A percentile compares a stretch with the other conserved stretches of the same genome.
phyloP scores from a whole-genome alignment of 2,888 invertebrate genomes.

The Clepsis dumicolana region DNA sequence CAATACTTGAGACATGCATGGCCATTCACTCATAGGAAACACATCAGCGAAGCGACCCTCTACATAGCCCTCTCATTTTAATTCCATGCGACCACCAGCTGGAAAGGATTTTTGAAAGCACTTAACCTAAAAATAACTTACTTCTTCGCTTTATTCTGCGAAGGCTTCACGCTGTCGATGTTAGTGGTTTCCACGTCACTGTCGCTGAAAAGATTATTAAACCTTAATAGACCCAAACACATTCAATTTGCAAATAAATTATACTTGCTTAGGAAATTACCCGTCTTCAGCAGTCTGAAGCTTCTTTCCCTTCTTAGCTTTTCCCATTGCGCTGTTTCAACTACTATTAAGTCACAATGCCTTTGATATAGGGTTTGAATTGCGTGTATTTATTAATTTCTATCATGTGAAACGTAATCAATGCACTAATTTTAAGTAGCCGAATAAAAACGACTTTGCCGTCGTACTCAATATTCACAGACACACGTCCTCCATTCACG shows the following conservation, averaged over 20 bases:
- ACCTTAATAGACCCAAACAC: slow-evolving; percentile 47
- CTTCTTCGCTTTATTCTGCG: slow-evolving; percentile 75
- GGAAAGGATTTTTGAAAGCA: slow-evolving; percentile 43
- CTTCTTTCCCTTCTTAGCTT: slow-evolving; percentile 94
- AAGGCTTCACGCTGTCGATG: slow-evolving; percentile 73
- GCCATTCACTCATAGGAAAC: neutral
- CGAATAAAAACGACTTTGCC: slow-evolving; percentile 62
- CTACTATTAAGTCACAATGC: slow-evolving; percentile 77
- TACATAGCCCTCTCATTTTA: slow-evolving; percentile 14
- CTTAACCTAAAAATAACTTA: slow-evolving; percentile 78
- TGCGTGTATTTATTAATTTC: slow-evolving; percentile 73
- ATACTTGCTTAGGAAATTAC: slow-evolving; percentile 83
- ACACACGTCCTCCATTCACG: slow-evolving; percentile 43
- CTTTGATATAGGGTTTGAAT: slow-evolving; percentile 70
- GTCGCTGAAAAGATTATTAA: slow-evolving; percentile 82
- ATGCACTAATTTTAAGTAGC: slow-evolving; percentile 67
- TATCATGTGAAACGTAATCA: slow-evolving; percentile 83
- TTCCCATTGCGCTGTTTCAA: slow-evolving; percentile 87
- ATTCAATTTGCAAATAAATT: slow-evolving; percentile 56
- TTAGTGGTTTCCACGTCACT: slow-evolving; percentile 86
- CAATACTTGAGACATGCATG: neutral
- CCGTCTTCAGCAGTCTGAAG: slow-evolving; percentile 90
- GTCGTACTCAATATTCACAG: slow-evolving; percentile 70
- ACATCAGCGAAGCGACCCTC: neutral
- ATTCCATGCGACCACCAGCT: slow-evolving; percentile 29